Evolutionary conservation across 2,113 vertebrate species (phyloP).

Genomic region (Microtus pennsylvanicus): DNA sequence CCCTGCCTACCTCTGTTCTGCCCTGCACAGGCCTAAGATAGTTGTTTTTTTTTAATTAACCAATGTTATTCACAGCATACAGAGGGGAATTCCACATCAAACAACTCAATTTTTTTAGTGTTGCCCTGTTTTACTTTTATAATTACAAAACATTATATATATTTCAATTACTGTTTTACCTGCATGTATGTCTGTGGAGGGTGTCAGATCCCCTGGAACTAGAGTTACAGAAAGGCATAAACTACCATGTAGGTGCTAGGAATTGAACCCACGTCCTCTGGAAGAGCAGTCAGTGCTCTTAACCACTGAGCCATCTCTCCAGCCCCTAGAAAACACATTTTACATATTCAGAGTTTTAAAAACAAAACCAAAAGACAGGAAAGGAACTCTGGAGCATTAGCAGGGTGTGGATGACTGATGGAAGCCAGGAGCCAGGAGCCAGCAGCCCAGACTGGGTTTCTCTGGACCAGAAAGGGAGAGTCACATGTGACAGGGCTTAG

Average conservation of each 20-base stretch:
- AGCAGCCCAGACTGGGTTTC: too few species aligned
- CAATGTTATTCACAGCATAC: too few species aligned
- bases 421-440: not conserved
- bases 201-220: not conserved
- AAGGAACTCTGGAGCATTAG: not conserved
- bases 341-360: not conserved
- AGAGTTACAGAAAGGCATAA: not conserved
- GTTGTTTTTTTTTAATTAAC: too few species aligned
- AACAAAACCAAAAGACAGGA: not conserved
- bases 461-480: too few species aligned
- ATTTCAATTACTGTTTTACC: not conserved
- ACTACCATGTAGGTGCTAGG: not conserved
- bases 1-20: too few species aligned
- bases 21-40: too few species aligned
- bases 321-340: not conserved
- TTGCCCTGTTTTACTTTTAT: not conserved
- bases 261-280: not conserved
- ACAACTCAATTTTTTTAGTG: too few species aligned
- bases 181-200: not conserved
- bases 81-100: too few species aligned
- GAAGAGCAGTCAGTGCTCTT: not conserved
- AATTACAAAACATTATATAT: not conserved
- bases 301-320: not conserved
- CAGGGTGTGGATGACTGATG: not conserved
- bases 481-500: too few species aligned